Evolutionary conservation across 1,140 invertebrate species (phyloP), one percentile per base, ranked within the genome.

Genomic region (Zaprionus ornatus): DNA sequence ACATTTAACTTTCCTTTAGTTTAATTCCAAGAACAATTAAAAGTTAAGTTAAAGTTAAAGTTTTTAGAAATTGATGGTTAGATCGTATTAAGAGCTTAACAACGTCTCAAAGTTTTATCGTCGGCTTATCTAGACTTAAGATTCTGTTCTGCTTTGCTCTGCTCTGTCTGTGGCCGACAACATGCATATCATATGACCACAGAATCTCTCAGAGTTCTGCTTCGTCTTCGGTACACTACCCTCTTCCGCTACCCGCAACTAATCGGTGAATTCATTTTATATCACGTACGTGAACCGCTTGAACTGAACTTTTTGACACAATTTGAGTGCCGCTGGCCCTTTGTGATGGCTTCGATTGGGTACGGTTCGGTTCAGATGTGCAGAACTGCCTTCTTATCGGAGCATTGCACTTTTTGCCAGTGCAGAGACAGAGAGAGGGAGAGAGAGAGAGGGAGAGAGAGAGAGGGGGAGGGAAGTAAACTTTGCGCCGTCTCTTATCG

Each of bases 271-370:
- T 86, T 74, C 27, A 15, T 32, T 17, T 59, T 77, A 83, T 50
- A 83, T 80, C 83, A 86, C 83, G 80, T 86, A 66, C 76, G 27
- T 21, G 67, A 80, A 66, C 69, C 40, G 40, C 73, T 79, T 54
- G 76, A 69, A 67, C 25, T 29, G 55, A 86, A 88, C 77, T 86
- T 88, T 87, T 86, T 86, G 83, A 86, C 83, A 83, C 73, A 88
- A 77, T 88, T 45, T 83, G 69, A 77, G 68, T 71, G 83, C 84
- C 84, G 69, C 57, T 64, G 80, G 83, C 65, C 64, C 48, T 71
- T 84, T 19, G 17, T 21, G 45, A 50, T 50, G 45, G 45, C 45
- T 84, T 55, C 25, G 35, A 72, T 60, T 66, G 82, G 71, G 71
- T 68, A 70, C 64, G 81, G 64, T 68, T 68, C 63, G 32, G 17